Evolutionary conservation across 2,888 invertebrate species (phyloP).

Genomic region (Amorpha juglandis): DNA sequence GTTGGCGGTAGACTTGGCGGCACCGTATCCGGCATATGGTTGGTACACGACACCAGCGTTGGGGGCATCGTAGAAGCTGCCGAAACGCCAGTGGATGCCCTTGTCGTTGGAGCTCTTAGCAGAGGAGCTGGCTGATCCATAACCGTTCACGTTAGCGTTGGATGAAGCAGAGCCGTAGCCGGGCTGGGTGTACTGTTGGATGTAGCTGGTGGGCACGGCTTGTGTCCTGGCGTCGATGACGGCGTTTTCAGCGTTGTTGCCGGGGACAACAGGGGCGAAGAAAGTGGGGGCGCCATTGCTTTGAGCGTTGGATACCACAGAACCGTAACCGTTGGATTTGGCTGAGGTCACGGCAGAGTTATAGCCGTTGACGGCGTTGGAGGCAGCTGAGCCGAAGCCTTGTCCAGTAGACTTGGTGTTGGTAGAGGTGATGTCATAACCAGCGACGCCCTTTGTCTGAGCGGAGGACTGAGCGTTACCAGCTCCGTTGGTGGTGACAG

Average conservation of each 20-base stretch:
- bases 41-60: constrained; percentile 32
- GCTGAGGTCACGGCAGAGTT: constrained; percentile 59
- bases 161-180: constrained; percentile 56
- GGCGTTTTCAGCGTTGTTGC: constrained; percentile 35
- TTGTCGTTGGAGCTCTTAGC: constrained; percentile 54
- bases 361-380: constrained; percentile 58
- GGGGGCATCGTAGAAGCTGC: constrained; percentile 63
- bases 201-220: constrained; percentile 52
- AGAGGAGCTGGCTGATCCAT: constrained; percentile 52
- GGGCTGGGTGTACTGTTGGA: constrained; percentile 44
- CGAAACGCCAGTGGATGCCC: constrained; percentile 70
- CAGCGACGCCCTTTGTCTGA: constrained; percentile 54
- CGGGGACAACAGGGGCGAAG: constrained; percentile 41
- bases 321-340: constrained; percentile 55
- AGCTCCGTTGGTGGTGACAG: constrained; percentile 54
- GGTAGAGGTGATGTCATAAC: constrained; percentile 58
- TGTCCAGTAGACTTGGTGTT: constrained; percentile 58
- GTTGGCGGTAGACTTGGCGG: constrained; percentile 44
- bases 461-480: constrained; percentile 64
- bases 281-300: constrained; percentile 45
- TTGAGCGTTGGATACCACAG: constrained; percentile 60
- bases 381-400: constrained; percentile 59
- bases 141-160: constrained; percentile 57
- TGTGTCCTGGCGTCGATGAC: constrained; percentile 57
- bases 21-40: constrained; percentile 33